Evolutionary conservation across 1,140 invertebrate species (phyloP).

Genomic region (Drepana arcuata): DNA sequence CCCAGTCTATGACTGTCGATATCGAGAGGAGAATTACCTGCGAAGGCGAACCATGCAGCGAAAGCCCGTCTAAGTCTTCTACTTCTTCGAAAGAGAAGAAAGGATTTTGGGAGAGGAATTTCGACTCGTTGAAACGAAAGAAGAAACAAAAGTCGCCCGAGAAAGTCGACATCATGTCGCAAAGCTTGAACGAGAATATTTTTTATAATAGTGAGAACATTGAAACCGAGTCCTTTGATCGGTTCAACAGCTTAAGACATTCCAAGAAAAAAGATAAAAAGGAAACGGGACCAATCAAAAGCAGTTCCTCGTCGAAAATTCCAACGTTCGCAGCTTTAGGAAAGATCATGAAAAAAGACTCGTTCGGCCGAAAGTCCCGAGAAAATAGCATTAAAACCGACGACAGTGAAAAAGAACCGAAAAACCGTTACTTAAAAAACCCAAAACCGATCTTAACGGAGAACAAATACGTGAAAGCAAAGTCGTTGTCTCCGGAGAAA

Average conservation of each 20-base stretch:
- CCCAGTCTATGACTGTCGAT: constrained; percentile 71
- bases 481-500: constrained; percentile 57
- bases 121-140: constrained; percentile 66
- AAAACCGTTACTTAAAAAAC: constrained; percentile 64
- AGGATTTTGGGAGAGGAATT: constrained; percentile 72
- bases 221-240: constrained; percentile 58
- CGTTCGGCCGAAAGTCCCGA: constrained; percentile 48
- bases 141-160: constrained; percentile 51
- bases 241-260: constrained; percentile 59
- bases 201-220: constrained; percentile 70
- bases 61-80: constrained; percentile 56
- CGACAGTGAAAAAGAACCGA: constrained; percentile 30
- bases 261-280: constrained; percentile 59
- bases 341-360: constrained; percentile 69
- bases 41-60: constrained; percentile 26
- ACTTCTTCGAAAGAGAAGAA: constrained; percentile 63
- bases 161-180: constrained; percentile 73
- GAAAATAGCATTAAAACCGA: constrained; percentile 35
- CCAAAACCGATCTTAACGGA: constrained; percentile 38
- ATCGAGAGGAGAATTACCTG: constrained; percentile 49
- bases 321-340: constrained; percentile 62
- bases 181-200: constrained; percentile 75
- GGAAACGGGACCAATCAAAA: constrained; percentile 46
- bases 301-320: constrained; percentile 62
- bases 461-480: constrained; percentile 62